Evolutionary conservation across 2,888 invertebrate genomes (phyloP).

Genomic region (Oscheius sp.): DNA sequence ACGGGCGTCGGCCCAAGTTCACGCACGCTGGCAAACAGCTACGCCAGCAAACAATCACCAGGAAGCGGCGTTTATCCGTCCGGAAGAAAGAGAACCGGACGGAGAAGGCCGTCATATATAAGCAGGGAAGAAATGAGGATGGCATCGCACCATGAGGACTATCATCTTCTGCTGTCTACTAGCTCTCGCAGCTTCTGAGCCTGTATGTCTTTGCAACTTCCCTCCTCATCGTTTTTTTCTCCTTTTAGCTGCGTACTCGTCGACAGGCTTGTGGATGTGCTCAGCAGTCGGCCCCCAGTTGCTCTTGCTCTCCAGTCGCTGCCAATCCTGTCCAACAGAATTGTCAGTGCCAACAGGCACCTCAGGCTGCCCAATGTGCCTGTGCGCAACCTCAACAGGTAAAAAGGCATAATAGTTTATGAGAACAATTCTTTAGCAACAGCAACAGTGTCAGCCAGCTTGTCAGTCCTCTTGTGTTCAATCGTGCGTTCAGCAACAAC

Average conservation of each 20-base stretch:
- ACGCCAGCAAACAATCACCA: constrained; percentile 20
- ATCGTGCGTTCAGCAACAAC: constrained; percentile 44
- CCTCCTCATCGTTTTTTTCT: not conserved
- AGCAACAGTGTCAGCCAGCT: constrained; percentile 39
- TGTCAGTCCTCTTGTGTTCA: constrained; percentile 44
- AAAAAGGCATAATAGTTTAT: not conserved
- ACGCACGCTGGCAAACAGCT: constrained; percentile 20
- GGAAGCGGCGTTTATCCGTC: constrained; percentile 24
- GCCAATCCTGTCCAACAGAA: constrained; percentile 36
- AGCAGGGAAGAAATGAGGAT: not conserved
- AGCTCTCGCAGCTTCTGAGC: constrained; percentile 24
- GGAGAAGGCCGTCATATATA: not conserved
- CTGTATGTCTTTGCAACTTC: constrained; percentile 6
- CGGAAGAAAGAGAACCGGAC: constrained; percentile 16
- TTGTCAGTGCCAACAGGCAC: constrained; percentile 46
- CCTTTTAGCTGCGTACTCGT: constrained; percentile 42
- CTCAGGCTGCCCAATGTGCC: constrained; percentile 22
- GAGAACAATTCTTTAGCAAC: not conserved
- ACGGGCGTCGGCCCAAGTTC: constrained; percentile 1
- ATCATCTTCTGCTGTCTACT: constrained; percentile 23
- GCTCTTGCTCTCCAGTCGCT: constrained; percentile 42
- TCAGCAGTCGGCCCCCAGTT: constrained; percentile 31
- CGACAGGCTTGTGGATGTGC: constrained; percentile 49
- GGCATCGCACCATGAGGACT: constrained; percentile 24
- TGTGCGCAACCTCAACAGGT: constrained; percentile 30